Conservation (phyloP, 2,888 invertebrate species). For the Ochropleura leucogaster region DNA sequence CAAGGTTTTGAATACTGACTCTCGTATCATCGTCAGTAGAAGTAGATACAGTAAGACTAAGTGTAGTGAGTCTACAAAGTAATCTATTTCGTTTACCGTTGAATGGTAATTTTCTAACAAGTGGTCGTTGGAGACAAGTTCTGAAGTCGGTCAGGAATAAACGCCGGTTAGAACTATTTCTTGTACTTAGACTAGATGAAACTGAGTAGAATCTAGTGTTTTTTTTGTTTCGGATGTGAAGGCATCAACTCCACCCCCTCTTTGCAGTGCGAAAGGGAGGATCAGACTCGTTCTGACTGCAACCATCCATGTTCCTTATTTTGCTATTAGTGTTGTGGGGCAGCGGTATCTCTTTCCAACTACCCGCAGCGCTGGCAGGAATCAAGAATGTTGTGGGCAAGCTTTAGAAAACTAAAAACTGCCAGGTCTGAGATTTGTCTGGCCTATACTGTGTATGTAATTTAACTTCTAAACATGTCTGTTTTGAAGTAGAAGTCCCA, state of each 20-base stretch:
- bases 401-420: background rate
- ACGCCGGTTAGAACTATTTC: conserved; percentile 10
- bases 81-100: conserved; percentile 40
- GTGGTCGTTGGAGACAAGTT: conserved; percentile 20
- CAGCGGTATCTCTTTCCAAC: no score
- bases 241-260: no score
- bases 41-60: conserved; percentile 1
- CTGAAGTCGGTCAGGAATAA: conserved; percentile 41
- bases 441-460: background rate
- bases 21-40: background rate
- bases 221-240: no score
- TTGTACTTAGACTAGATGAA: background rate
- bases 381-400: background rate
- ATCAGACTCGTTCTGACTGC: no score
- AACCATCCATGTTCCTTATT: no score
- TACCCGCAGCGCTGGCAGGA: no score
- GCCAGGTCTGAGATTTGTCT: background rate
- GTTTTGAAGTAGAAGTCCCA: background rate
- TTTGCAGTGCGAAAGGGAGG: no score
- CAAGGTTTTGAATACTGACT: background rate
- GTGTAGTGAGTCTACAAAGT: background rate
- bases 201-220: background rate
- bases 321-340: no score
- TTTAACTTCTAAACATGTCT: background rate
- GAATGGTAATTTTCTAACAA: conserved; percentile 6